phyloP scores from a whole-genome alignment of 30 jellyfish, hydroid and myxozoan genomes.

The Chironex yamaguchii region DNA sequence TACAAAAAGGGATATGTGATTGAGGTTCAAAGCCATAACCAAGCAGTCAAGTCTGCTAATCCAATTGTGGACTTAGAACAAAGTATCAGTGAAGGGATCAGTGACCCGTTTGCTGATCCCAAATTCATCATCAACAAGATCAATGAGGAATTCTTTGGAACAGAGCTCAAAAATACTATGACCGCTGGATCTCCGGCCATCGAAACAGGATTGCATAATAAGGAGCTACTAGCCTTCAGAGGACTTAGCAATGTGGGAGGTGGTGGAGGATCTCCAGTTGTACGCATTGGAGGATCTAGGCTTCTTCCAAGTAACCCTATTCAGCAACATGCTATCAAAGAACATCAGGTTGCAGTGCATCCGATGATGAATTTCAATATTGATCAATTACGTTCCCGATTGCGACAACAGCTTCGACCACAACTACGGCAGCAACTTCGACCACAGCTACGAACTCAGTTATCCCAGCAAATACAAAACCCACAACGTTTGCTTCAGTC shows the following conservation, averaged over 20 bases:
- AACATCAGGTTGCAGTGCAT: conserved; percentile 63
- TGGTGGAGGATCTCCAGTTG: conserved; percentile 10
- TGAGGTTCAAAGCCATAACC: conserved; percentile 98
- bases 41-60: conserved; percentile 91
- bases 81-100: conserved; percentile 93
- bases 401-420: neutral
- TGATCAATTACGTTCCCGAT: neutral
- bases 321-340: conserved; percentile 78
- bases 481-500: no score
- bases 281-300: conserved; percentile 9
- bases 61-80: conserved; percentile 96
- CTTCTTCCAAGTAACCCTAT: conserved; percentile 45
- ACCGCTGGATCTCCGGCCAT: conserved; percentile 75
- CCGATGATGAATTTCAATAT: neutral
- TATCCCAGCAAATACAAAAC: no score
- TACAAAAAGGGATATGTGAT: conserved; percentile 90
- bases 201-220: conserved; percentile 67
- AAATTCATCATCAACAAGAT: conserved; percentile 86
- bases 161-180: conserved; percentile 21
- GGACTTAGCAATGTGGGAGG: conserved; percentile 55
- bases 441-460: neutral
- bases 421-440: no score
- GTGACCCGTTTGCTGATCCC: conserved; percentile 94
- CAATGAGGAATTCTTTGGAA: conserved; percentile 91
- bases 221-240: conserved; percentile 86